Evolutionary conservation across 2,113 vertebrate species (phyloP).

Genomic region (Rhinoderma darwinii): DNA sequence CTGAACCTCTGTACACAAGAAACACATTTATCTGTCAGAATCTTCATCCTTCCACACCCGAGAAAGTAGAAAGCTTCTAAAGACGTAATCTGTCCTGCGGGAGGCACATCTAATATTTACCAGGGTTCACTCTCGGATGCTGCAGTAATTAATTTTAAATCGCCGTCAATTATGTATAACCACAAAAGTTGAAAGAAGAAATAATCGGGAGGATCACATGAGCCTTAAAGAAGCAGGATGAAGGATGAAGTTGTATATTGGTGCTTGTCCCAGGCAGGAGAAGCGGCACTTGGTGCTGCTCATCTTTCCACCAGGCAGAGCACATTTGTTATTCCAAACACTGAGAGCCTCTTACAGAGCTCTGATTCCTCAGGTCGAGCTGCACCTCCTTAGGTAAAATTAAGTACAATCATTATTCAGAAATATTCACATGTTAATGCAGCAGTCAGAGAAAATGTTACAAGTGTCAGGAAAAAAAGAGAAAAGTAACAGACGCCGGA

Average conservation of each 20-base stretch:
- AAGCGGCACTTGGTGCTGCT: background rate
- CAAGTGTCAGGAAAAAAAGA: too few relatives aligned
- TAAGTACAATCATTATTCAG: slow-evolving; percentile 14
- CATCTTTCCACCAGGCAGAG: background rate
- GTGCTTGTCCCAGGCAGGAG: background rate
- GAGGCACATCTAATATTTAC: slow-evolving; percentile 26
- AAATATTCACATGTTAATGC: slow-evolving; percentile 33
- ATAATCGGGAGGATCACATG: background rate
- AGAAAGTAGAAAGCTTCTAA: background rate
- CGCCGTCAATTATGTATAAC: slow-evolving; percentile 15
- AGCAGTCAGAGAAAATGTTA: background rate
- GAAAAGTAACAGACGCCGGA: too few relatives aligned
- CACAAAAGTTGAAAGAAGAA: slow-evolving; percentile 27
- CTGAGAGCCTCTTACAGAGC: background rate
- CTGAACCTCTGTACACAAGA: background rate
- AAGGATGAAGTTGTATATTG: background rate
- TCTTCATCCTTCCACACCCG: background rate
- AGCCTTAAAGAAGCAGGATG: too few relatives aligned
- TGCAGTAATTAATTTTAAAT: slow-evolving; percentile 34
- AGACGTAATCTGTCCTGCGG: background rate
- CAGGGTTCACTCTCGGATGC: background rate
- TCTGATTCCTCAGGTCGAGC: background rate
- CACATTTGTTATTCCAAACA: background rate
- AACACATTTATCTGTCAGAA: background rate
- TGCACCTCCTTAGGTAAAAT: background rate